These are phyloP conservation scores for Xiphydria camelus DNA, from an alignment of 2,888 invertebrate species.

Conservation along the genomic window DNA sequence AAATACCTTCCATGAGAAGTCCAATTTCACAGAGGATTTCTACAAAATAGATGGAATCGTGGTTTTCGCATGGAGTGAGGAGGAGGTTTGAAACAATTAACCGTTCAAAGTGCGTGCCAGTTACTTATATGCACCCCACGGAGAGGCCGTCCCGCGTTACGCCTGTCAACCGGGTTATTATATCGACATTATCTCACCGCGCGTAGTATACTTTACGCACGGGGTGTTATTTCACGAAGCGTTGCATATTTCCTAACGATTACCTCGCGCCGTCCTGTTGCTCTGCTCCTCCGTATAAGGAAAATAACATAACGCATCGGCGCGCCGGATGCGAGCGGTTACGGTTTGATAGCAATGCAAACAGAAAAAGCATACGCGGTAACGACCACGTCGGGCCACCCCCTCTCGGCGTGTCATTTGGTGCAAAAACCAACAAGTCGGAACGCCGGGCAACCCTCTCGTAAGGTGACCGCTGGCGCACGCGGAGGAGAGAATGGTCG, in stretches of 20 bases:
- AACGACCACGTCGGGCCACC: slow-evolving; percentile 26
- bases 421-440: slow-evolving; percentile 30
- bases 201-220: background rate
- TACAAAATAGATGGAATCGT: no score
- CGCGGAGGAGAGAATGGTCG: slow-evolving; percentile 1
- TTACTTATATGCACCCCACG: no score
- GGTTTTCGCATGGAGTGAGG: no score
- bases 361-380: slow-evolving; percentile 30
- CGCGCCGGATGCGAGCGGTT: slow-evolving; percentile 41
- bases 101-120: no score
- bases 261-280: background rate
- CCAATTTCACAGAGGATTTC: no score
- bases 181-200: slow-evolving; percentile 30
- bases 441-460: slow-evolving; percentile 17
- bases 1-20: no score
- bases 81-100: no score
- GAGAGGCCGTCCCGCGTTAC: no score
- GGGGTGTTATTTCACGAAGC: background rate
- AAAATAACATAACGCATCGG: slow-evolving; percentile 1
- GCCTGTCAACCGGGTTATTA: slow-evolving; percentile 28
- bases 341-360: slow-evolving; percentile 50
- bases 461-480: slow-evolving; percentile 1
- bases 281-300: slow-evolving; percentile 1
- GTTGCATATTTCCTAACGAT: slow-evolving; percentile 3
- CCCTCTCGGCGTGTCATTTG: slow-evolving; percentile 28